Evolutionary conservation across 2,888 invertebrate species (phyloP), one percentile per base, ranked within the genome.

Genomic region (Priocnemis perturbator): DNA sequence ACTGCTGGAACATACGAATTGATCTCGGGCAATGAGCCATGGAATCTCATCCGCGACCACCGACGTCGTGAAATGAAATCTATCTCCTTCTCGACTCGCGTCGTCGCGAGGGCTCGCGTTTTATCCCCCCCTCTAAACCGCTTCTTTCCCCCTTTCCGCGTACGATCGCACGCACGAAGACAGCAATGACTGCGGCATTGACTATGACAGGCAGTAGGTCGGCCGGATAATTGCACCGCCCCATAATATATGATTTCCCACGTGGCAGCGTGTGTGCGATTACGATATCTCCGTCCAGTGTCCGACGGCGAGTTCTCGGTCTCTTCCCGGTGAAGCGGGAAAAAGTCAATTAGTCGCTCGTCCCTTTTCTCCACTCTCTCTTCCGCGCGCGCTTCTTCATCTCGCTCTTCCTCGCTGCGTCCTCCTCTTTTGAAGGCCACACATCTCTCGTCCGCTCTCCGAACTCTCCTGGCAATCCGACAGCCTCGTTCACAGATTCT

Each of bases 161-260:
- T 62, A n/a, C 30, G 44, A 20, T 19, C 19, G 55, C 37, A 17
- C 21, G 30, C 47, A 47, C 20, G 20, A 50, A 2, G 15, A 17
- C 50, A 37, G 1, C 37, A 11, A 37, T 11, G 37, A 37, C 4
- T 37, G 14, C 37, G 37, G 37, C 37, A 37, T 5, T 37, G 37
- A 37, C 37, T 37, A 37, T 37, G 56, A 58, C 62, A 64, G 56
- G 21, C 57, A 60, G 26, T 60, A 45, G 57, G 17, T 50, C 50
- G n/a, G 15, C 21, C 55, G 23, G 62, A 69, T 74, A 70, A 65
- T 64, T 65, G 60, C 56, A 60, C 48, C 37, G 37, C 37, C 37
- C 15, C 48, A 74, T 70, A 75, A 75, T 75, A 69, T 66, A 64
- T 77, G 71, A 76, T 77, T 80, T 72, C 78, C 74, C 80, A 77